Conservation (phyloP, 2,113 vertebrate genomes). For the Gallinago undulata region DNA sequence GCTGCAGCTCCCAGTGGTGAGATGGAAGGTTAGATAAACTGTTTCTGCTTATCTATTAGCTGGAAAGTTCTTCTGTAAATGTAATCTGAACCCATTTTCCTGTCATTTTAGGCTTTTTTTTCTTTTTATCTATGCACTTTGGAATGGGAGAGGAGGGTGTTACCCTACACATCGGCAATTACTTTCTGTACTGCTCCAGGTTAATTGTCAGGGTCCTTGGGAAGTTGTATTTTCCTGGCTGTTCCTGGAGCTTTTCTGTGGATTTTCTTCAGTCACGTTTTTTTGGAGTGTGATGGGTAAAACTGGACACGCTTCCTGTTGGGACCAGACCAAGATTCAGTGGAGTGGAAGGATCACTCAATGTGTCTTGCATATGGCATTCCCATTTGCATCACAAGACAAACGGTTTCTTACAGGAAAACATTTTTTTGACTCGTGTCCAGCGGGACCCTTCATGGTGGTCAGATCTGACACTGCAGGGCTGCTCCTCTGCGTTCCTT, state of each 20-base stretch:
- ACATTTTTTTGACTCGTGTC: accelerated
- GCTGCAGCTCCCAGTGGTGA: background rate
- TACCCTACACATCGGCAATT: background rate
- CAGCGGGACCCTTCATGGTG: background rate
- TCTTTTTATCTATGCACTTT: background rate
- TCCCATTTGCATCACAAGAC: background rate
- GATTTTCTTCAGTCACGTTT: background rate
- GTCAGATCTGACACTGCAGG: background rate
- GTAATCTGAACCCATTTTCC: background rate
- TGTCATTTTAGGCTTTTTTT: background rate
- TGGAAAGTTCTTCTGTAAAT: background rate
- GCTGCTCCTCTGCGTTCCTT: background rate
- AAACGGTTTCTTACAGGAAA: background rate
- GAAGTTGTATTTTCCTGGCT: background rate
- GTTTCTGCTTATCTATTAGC: background rate
- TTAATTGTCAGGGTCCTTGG: background rate
- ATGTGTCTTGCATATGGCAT: background rate
- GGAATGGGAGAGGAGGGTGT: background rate
- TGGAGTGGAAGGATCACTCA: background rate
- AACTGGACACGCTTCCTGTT: background rate
- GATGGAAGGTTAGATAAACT: background rate
- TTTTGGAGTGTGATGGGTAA: background rate
- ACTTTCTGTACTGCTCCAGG: background rate
- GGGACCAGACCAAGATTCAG: background rate
- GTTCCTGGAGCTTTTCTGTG: background rate